These are phyloP conservation scores for Chiloscyllium punctatum DNA, from an alignment of 2,797 vertebrate genomes.

Conservation along the genomic window DNA sequence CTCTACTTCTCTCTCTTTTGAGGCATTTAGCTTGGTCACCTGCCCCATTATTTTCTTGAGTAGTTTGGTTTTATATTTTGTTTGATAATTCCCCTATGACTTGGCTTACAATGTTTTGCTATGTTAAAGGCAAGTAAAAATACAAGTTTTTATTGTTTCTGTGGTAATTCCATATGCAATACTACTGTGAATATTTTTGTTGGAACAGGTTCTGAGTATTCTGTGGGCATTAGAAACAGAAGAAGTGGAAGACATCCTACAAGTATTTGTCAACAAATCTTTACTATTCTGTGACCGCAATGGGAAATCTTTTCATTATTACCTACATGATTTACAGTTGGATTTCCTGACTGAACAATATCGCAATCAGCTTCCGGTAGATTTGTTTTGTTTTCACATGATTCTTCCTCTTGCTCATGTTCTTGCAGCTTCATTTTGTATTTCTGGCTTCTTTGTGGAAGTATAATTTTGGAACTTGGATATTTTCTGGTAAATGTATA, in stretches of 20 bases:
- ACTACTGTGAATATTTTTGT: neutral
- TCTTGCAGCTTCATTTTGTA: neutral
- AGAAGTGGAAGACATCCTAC: conserved; percentile 89
- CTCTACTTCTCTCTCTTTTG: neutral
- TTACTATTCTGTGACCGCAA: conserved; percentile 83
- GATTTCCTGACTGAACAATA: conserved; percentile 95
- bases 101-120: neutral
- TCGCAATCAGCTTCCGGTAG: conserved; percentile 71
- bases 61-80: neutral
- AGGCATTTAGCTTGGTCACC: neutral
- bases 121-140: neutral
- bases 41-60: neutral
- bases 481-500: neutral
- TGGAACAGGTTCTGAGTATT: conserved; percentile 76
- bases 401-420: neutral
- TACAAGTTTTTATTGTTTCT: neutral
- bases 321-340: conserved; percentile 91
- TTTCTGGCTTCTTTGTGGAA: neutral
- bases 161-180: neutral
- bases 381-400: conserved; percentile 21
- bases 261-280: conserved; percentile 93
- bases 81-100: neutral
- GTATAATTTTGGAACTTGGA: neutral
- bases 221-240: conserved; percentile 88
- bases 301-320: conserved; percentile 78